Base-by-base conservation (phyloP, 2,888 invertebrate genomes). In the Onchidella celtica region DNA sequence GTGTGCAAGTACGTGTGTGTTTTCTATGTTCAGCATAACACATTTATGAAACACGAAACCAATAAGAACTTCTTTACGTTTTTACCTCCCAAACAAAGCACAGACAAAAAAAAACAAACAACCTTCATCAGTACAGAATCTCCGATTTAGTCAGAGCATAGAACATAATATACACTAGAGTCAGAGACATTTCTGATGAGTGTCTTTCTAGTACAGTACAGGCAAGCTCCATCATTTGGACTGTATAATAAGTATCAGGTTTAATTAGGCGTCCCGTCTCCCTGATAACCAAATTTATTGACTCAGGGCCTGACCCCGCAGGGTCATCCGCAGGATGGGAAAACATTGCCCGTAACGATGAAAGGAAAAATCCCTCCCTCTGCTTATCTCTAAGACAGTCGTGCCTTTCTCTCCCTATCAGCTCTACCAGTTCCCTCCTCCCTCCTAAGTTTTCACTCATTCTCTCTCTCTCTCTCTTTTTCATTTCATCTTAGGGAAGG, bases 251-350 rank as follows among this genome's bases (percentile, higher is more conserved):
- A 38, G 75, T 75, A 75, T 32, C 75, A 32, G 21, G 47, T 75
- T 75, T 75, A 75, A 75, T 75, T 75, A 75, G 47, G 29, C 27
- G 65, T 40, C 65, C 1, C 17, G 65, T 21, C 74, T 29, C 29
- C 40, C 40, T 65, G 75, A 75, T 75, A 75, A 75, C 65, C 17
- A 75, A 63, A 75, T 75, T 75, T 75, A 75, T 75, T 75, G 75
- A 27, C 47, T 75, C 40, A 17, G 24, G n/a, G 27, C 63, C n/a
- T 65, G 63, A 75, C 63, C 75, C 65, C 63, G 0, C 17, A n/a
- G 40, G 65, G 65, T 63, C 65, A 63, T n/a, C 24, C 17, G 40
- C 27, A 6, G 29, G 65, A 65, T 75, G 65, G 65, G 65, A 75
- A 75, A 75, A 65, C 75, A 47, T 40, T 40, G 32, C 24, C 29